phyloP scores from a whole-genome alignment of 1,140 invertebrate genomes.

The Carcinoscorpius rotundicauda region DNA sequence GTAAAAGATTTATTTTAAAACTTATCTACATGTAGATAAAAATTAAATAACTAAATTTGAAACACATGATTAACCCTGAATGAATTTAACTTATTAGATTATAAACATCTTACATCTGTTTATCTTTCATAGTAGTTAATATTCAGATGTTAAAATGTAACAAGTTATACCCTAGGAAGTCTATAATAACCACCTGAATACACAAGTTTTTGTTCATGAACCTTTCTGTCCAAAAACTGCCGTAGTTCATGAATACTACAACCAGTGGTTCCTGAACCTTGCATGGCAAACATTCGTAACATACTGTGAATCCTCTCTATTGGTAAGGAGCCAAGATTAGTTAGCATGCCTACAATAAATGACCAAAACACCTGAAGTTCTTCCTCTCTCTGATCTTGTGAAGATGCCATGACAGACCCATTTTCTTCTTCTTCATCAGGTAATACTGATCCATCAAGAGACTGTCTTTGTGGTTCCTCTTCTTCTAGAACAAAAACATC shows the following conservation, averaged over 20 bases:
- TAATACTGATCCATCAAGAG: conserved; percentile 27
- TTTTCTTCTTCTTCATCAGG: conserved; percentile 77
- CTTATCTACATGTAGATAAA: too few relatives aligned
- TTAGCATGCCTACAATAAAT: conserved; percentile 92
- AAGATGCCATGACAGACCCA: conserved; percentile 84
- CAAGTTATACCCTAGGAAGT: conserved; percentile 33
- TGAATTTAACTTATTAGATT: too few relatives aligned
- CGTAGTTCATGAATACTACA: conserved; percentile 76
- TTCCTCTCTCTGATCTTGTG: conserved; percentile 81
- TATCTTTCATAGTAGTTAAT: too few relatives aligned
- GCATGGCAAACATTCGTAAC: conserved; percentile 88
- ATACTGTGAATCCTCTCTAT: conserved; percentile 91
- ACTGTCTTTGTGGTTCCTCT: conserved; percentile 33
- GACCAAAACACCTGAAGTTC: conserved; percentile 94
- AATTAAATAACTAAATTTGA: too few relatives aligned
- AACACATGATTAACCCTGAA: too few relatives aligned
- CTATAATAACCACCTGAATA: conserved; percentile 75
- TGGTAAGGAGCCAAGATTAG: conserved; percentile 84
- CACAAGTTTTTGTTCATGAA: conserved; percentile 71
- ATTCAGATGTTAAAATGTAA: too few relatives aligned
- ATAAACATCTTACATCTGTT: too few relatives aligned
- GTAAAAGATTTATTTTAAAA: too few relatives aligned
- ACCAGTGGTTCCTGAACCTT: conserved; percentile 67
- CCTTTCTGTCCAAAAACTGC: conserved; percentile 84
- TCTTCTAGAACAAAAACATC: conserved; percentile 69